Percentiles rank a stretch among this genome's conserved stretches.
Evolutionary conservation across 2,888 invertebrate species (phyloP).

Genomic region (Spatulosminthurus flaviceps): DNA sequence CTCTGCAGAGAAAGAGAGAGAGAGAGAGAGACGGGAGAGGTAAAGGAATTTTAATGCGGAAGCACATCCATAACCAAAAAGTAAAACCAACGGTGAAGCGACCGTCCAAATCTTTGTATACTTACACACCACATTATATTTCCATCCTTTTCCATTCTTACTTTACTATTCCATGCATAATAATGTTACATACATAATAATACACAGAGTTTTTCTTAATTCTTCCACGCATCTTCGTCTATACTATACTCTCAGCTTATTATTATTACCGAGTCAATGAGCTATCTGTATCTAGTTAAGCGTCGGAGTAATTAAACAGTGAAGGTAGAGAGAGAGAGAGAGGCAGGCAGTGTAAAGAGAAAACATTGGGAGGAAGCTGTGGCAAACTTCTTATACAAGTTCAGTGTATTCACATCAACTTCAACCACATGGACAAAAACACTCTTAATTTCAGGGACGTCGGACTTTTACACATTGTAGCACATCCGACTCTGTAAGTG

Average conservation of each 20-base stretch:
- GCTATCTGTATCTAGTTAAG: slow-evolving; percentile 20
- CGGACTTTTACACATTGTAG: slow-evolving; percentile 2
- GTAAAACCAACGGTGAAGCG: slow-evolving; percentile 16
- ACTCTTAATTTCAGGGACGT: slow-evolving; percentile 36
- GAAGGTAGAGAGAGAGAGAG: neutral
- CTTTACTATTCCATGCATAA: neutral
- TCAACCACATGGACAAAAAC: slow-evolving; percentile 15
- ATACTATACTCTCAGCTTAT: neutral
- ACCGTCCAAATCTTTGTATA: neutral
- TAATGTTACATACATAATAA: neutral
- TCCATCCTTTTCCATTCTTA: neutral
- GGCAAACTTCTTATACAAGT: too few species aligned
- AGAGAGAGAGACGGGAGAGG: slow-evolving; percentile 20
- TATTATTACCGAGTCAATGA: slow-evolving; percentile 8
- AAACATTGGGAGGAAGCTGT: neutral
- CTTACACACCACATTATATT: neutral
- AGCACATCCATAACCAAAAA: slow-evolving; percentile 38
- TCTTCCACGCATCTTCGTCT: neutral
- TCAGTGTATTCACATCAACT: too few species aligned
- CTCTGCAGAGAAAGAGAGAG: too few species aligned
- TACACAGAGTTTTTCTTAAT: neutral
- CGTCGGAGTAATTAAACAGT: slow-evolving; percentile 46
- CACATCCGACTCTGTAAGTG: slow-evolving; percentile 1
- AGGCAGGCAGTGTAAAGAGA: neutral
- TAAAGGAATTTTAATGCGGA: slow-evolving; percentile 45